phyloP scores from a whole-genome alignment of 2,797 vertebrate genomes.

The Crotalus adamanteus region DNA sequence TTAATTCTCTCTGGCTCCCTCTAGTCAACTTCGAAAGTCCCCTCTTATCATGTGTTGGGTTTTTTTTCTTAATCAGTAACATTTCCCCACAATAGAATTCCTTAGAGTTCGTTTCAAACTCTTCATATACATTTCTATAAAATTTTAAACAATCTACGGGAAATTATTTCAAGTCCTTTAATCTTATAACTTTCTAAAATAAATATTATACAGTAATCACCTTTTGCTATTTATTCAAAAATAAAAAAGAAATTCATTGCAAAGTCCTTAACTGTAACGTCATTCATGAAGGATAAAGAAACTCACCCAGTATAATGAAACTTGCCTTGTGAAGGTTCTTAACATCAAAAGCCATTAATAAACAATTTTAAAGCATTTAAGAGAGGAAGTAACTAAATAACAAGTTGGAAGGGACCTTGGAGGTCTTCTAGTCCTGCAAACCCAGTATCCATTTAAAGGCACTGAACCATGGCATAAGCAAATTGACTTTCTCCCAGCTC shows the following conservation, averaged over 20 bases:
- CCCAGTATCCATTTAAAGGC: neutral
- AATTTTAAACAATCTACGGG: neutral
- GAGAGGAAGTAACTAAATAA: neutral
- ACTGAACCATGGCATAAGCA: neutral
- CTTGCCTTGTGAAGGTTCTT: neutral
- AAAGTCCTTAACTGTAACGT: neutral
- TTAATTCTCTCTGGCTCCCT: neutral
- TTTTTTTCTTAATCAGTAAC: neutral
- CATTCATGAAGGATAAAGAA: neutral
- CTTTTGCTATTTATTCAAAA: neutral
- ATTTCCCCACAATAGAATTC: neutral
- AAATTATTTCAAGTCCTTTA: neutral
- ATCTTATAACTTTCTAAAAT: neutral
- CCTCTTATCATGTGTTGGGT: neutral
- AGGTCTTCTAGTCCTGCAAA: neutral
- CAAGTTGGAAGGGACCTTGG: neutral
- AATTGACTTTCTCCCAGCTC: neutral
- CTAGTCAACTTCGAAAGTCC: neutral
- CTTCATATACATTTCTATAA: neutral
- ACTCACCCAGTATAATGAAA: neutral
- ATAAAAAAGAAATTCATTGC: neutral
- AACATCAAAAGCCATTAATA: neutral
- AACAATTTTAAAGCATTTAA: neutral
- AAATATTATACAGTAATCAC: neutral
- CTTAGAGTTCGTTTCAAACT: neutral